These are phyloP conservation scores for Trissoscelio sp. DNA, from an alignment of 2,888 invertebrate species.

Conservation along the genomic window DNA sequence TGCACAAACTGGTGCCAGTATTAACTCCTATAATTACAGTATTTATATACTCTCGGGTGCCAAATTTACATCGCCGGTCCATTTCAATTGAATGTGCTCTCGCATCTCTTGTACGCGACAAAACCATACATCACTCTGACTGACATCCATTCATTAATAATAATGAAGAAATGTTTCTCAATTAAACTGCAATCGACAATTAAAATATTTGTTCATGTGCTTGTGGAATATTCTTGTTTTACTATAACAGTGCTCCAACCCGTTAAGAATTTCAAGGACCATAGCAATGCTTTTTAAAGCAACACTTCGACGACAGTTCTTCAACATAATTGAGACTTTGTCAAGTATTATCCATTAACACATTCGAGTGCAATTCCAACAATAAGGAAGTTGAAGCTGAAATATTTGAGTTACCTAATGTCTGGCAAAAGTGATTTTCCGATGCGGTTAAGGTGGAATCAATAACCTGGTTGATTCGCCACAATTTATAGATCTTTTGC, in stretches of 20 bases:
- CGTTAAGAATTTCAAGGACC: slow-evolving; percentile 45
- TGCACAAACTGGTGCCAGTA: slow-evolving; percentile 17
- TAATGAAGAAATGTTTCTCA: background rate
- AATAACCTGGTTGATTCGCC: background rate
- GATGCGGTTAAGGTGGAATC: background rate
- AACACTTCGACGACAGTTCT: slow-evolving; percentile 24
- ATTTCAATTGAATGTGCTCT: slow-evolving; percentile 25
- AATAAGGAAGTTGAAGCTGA: slow-evolving; percentile 20
- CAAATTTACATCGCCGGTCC: slow-evolving; percentile 36
- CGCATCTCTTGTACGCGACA: slow-evolving; percentile 4
- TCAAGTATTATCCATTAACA: slow-evolving; percentile 37
- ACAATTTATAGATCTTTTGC: background rate
- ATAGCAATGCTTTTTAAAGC: slow-evolving; percentile 18
- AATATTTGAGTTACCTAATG: background rate
- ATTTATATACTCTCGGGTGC: slow-evolving; percentile 25
- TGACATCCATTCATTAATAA: background rate
- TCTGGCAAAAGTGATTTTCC: background rate
- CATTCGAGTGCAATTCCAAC: slow-evolving; percentile 36
- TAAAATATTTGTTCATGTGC: background rate
- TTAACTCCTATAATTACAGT: slow-evolving; percentile 42
- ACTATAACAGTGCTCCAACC: slow-evolving; percentile 28
- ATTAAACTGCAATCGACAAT: background rate
- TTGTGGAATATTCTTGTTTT: slow-evolving; percentile 18
- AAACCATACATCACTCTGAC: background rate
- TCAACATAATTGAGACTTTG: slow-evolving; percentile 39